Evolutionary conservation across 2,797 vertebrate species (phyloP), one percentile per base, ranked within the genome.

Genomic region (Thaleichthys pacificus): DNA sequence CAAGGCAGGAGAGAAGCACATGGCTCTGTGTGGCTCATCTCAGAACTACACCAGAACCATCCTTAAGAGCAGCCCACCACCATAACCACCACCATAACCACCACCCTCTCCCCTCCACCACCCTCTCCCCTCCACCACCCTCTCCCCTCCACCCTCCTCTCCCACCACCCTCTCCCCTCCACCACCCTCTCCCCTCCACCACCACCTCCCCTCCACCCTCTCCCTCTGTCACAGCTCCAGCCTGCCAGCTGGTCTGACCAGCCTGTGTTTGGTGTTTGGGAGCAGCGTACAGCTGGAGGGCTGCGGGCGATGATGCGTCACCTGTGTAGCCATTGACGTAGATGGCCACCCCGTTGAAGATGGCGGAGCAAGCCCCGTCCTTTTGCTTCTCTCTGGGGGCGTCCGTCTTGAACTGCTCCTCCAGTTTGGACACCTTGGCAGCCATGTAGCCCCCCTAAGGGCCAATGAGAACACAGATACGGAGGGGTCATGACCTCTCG

Each of bases 251-350:
- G 32, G 5, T 35, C 32, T 35, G 32, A 35, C 32, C 5, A 35
- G 32, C 32, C 32, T 68, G 8, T 17, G 65, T 51, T 47, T 15
- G 49, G 19, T 24, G 62, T 58, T 58, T 0, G 0, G 21, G 63
- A 49, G 12, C 49, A 32, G 6, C 4, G 24, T 4, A 9, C 17
- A 9, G 30, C 5, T 9, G 30, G n/a, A 42, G 8, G 68, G 4
- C 14, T 15, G 28, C 0, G 21, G 60, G 61, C 24, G 24, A 24
- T 68, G 30, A 21, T 47, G 35, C 1, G 21, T 76, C 82, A 99
- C 97, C 96, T 94, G 98, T 99, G 85, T 97, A 96, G 82, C 98
- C 98, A 72, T 98, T 98, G 83, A 99, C 97, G 77, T 96, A 97
- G 91, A 99, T 98, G 66, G 97, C 91, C 22, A 99, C 96, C 70